phyloP scores from a whole-genome alignment of 2,113 vertebrate species.

The Hippocampus mohnikei region DNA sequence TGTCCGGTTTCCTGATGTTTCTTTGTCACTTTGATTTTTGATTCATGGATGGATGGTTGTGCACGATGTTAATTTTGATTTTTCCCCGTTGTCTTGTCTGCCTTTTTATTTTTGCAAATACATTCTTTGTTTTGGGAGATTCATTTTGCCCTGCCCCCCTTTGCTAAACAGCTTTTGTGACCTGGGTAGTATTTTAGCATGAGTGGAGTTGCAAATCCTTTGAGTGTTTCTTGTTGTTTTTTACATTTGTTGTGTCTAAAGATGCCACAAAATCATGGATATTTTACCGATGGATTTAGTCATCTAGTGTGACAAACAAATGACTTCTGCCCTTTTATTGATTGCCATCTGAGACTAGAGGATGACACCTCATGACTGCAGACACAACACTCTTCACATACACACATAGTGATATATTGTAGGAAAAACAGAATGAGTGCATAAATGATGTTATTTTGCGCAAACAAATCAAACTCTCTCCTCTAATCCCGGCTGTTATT shows the following conservation, averaged over 20 bases:
- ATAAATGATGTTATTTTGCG: conserved; percentile 20
- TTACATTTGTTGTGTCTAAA: neutral
- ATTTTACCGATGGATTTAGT: neutral
- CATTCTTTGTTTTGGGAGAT: no score
- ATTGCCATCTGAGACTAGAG: conserved; percentile 49
- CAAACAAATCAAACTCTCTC: conserved; percentile 6
- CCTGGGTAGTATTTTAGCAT: neutral
- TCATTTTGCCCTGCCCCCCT: no score
- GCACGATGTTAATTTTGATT: neutral
- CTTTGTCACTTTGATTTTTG: neutral
- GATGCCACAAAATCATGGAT: neutral
- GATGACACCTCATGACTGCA: conserved; percentile 41
- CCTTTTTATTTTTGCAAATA: no score
- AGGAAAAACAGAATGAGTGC: conserved; percentile 19
- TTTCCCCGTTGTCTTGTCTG: no score
- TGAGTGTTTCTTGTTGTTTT: no score
- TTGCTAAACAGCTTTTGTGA: no score
- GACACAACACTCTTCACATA: conserved; percentile 45
- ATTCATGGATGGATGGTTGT: neutral
- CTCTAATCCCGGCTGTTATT: conserved; percentile 1
- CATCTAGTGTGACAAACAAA: neutral
- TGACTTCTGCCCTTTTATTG: conserved; percentile 33
- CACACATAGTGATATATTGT: conserved; percentile 20
- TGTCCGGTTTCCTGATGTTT: neutral
- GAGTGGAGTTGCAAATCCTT: no score